Conservation (phyloP, 1,140 invertebrate genomes). For the Pachyrhynchus sulphureomaculatus region DNA sequence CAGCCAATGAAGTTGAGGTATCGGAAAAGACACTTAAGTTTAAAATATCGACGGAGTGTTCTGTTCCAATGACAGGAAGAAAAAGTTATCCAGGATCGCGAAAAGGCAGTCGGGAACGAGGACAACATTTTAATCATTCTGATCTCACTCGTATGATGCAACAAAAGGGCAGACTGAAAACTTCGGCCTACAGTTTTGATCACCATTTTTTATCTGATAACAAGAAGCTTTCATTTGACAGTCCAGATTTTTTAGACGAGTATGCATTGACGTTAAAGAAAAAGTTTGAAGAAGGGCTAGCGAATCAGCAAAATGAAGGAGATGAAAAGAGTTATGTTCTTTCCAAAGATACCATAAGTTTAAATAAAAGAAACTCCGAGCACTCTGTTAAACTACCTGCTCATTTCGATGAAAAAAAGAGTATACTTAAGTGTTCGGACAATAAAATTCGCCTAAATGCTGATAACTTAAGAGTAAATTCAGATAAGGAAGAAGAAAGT, state of each 20-base stretch:
- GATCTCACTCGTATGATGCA: slow-evolving; percentile 42
- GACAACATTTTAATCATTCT: slow-evolving; percentile 46
- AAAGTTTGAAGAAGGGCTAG: slow-evolving; percentile 34
- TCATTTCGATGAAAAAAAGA: slow-evolving; percentile 43
- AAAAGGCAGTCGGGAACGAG: slow-evolving; percentile 60
- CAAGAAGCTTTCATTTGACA: slow-evolving; percentile 48
- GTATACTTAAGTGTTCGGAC: slow-evolving; percentile 45
- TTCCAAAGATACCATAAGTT: slow-evolving; percentile 48
- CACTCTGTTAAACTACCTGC: slow-evolving; percentile 41
- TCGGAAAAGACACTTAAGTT: slow-evolving; percentile 75
- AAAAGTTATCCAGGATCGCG: slow-evolving; percentile 63
- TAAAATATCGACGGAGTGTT: slow-evolving; percentile 70
- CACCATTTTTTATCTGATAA: slow-evolving; percentile 45
- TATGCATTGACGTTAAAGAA: slow-evolving; percentile 46
- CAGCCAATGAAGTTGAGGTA: slow-evolving; percentile 73
- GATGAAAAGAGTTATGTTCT: slow-evolving; percentile 40
- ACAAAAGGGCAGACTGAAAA: slow-evolving; percentile 45
- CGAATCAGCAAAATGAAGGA: slow-evolving; percentile 26
- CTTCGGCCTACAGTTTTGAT: slow-evolving; percentile 49
- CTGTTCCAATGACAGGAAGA: slow-evolving; percentile 52
- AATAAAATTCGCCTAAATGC: slow-evolving; percentile 32
- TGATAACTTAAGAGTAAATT: slow-evolving; percentile 36
- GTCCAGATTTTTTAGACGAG: slow-evolving; percentile 48
- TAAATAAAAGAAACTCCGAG: slow-evolving; percentile 49
- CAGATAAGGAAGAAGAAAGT: slow-evolving; percentile 6